Base-by-base conservation (phyloP, 2,113 vertebrate genomes). In the Taxidea taxus region DNA sequence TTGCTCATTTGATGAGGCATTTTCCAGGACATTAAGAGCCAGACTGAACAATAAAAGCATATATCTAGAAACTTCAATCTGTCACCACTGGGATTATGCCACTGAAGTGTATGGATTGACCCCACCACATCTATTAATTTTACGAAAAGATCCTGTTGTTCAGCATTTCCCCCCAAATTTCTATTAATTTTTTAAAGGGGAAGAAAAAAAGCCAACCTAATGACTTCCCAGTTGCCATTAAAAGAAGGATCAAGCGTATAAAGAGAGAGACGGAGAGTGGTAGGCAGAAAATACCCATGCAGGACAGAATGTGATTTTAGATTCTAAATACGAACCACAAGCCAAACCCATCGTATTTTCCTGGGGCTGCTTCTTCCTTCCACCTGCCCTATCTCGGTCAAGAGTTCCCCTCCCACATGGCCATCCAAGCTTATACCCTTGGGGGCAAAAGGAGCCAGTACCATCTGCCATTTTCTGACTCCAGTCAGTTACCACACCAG, bases 51-150 rank as follows among this genome's bases (percentile, higher is more conserved):
- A 84, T 21, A 51, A 75, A 91, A 78, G 27, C 66, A 18, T 2
- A 2, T 12, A 51, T 64, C 72, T 80, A 68, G 86, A 92, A 91
- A 66, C 18, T 54, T 34, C 27, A n/a, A 72, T 89, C 91, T 47
- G 37, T 97, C 93, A 54, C 49, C 96, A 81, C n/a, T 20, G 62
- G 66, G 91, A 84, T 95, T 82, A 83, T 0, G 29, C 25, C 83
- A 54, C 70, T 56, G 34, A 66, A 68, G 77, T 14, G 72, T 8
- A 16, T 31, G 27, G n/a, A 37, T 81, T 60, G 64, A 54, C 80
- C 72, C 56, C 58, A 44, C 14, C 23, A 11, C 3, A 2, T 51
- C 51, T 66, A 31, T n/a, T 90, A 70, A n/a, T 44, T 95, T 75
- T 31, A 60, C 39, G 13, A 95, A 44, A 86, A 97, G 62, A 93